A percentile compares a stretch with the other conserved stretches of the same genome.
Evolutionary conservation across 2,113 vertebrate genomes (phyloP).

Genomic region (Delphinus delphis): DNA sequence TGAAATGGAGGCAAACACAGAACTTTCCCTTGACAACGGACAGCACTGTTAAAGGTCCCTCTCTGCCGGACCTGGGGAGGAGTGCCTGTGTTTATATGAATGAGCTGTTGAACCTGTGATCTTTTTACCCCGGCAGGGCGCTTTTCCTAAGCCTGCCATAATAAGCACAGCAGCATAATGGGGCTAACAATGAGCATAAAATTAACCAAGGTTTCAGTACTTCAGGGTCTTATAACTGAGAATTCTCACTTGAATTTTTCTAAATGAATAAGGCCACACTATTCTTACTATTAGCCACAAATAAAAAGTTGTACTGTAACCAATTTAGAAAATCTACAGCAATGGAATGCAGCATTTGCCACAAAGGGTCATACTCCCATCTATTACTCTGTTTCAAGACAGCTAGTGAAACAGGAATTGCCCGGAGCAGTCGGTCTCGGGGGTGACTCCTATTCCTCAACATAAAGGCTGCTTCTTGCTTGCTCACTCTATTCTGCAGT

Average conservation of each 20-base stretch:
- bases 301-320: neutral
- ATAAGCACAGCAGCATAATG: neutral
- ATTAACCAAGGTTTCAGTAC: neutral
- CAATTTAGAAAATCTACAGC: neutral
- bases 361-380: neutral
- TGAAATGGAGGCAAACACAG: neutral
- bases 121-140: neutral
- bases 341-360: neutral
- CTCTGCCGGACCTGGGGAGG: neutral
- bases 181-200: neutral
- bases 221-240: neutral
- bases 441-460: neutral
- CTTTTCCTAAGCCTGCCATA: neutral
- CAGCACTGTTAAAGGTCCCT: neutral
- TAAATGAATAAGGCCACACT: neutral
- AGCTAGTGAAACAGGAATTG: neutral
- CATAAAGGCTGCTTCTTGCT: neutral
- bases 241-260: neutral
- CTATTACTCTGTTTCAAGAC: neutral
- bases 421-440: neutral
- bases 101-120: neutral
- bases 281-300: neutral
- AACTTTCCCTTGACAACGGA: neutral
- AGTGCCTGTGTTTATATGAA: neutral
- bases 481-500: neutral